Conservation (phyloP, 2,888 invertebrate species). For the Dasypogon diadema region DNA sequence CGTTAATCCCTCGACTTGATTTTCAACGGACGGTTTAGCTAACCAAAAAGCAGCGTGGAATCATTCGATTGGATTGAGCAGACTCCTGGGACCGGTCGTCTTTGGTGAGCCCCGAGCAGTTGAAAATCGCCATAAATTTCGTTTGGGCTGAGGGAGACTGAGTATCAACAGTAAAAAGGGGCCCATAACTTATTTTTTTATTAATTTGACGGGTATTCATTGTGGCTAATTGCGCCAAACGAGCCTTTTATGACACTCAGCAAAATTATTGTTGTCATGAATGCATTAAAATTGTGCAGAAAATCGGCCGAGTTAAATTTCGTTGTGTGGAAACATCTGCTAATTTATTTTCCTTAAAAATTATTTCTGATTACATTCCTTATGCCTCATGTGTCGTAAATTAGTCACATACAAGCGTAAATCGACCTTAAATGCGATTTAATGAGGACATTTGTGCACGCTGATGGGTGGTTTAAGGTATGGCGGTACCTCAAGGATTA, state of each 20-base stretch:
- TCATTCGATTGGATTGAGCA: slow-evolving; percentile 34
- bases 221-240: slow-evolving; percentile 69
- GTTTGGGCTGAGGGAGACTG: slow-evolving; percentile 56
- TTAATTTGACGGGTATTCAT: slow-evolving; percentile 68
- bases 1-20: slow-evolving; percentile 46
- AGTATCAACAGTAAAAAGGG: slow-evolving; percentile 54
- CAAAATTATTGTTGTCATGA: slow-evolving; percentile 56
- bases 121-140: slow-evolving; percentile 46
- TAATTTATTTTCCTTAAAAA: slow-evolving; percentile 44
- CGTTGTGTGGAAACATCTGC: slow-evolving; percentile 36
- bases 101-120: slow-evolving; percentile 2
- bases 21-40: slow-evolving; percentile 41
- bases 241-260: slow-evolving; percentile 60
- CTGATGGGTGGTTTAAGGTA: not conserved
- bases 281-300: slow-evolving; percentile 42
- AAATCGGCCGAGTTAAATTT: slow-evolving; percentile 41
- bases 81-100: slow-evolving; percentile 9
- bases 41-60: slow-evolving; percentile 14
- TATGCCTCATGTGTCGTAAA: slow-evolving; percentile 13
- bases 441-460: slow-evolving; percentile 34
- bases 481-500: too few species aligned
- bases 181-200: slow-evolving; percentile 60
- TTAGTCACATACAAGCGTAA: slow-evolving; percentile 37
- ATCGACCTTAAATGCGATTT: slow-evolving; percentile 33
- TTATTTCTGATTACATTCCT: slow-evolving; percentile 41